These are phyloP conservation scores for Sebastes jordani DNA, from an alignment of 2,797 vertebrate species.

Conservation along the genomic window DNA sequence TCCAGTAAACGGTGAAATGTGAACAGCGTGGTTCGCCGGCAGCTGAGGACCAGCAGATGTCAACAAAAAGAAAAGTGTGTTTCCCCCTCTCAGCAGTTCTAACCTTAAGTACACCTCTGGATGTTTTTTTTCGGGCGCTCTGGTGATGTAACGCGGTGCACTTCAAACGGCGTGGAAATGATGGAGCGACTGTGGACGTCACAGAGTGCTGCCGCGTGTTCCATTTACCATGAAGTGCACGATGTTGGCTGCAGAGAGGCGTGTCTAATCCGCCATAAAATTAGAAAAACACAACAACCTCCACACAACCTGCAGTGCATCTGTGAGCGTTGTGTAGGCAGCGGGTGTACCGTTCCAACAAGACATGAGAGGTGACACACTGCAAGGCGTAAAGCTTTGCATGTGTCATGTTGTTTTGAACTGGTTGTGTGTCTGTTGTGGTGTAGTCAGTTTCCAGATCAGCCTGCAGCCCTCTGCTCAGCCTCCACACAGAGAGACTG, in stretches of 20 bases:
- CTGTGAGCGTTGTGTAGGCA: conserved; percentile 30
- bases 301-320: conserved; percentile 30
- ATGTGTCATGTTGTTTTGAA: conserved; percentile 32
- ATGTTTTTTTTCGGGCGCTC: conserved; percentile 1
- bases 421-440: conserved; percentile 24
- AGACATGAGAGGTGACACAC: conserved; percentile 29
- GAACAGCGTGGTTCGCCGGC: neutral
- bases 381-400: conserved; percentile 10
- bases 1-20: neutral
- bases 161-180: conserved; percentile 38
- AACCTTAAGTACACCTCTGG: conserved; percentile 39
- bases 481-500: conserved; percentile 41
- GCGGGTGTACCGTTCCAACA: conserved; percentile 1
- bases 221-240: conserved; percentile 50
- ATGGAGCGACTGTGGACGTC: conserved; percentile 54
- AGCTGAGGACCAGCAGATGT: conserved; percentile 37
- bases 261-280: conserved; percentile 61
- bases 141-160: conserved; percentile 49
- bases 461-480: conserved; percentile 46
- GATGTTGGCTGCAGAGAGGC: conserved; percentile 54
- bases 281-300: conserved; percentile 33
- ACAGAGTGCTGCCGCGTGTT: conserved; percentile 45
- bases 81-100: conserved; percentile 18
- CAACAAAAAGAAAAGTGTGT: neutral
- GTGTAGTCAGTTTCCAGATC: conserved; percentile 42